Evolutionary conservation across 2,113 vertebrate genomes (phyloP).

Genomic region (Cinclus mexicanus): DNA sequence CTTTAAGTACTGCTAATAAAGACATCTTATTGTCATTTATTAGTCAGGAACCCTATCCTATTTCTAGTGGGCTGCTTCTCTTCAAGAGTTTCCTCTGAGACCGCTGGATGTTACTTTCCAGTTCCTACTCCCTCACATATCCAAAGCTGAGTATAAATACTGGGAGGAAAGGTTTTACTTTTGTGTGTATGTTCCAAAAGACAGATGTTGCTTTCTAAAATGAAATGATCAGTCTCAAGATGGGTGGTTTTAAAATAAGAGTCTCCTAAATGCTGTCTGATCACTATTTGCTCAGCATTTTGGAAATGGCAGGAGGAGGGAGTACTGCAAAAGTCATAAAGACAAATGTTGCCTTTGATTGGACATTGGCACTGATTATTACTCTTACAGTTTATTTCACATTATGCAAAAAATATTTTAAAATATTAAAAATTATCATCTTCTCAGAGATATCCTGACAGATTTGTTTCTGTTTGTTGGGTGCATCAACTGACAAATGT

Average conservation of each 20-base stretch:
- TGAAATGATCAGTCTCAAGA: background rate
- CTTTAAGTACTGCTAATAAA: background rate
- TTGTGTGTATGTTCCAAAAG: background rate
- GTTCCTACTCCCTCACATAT: background rate
- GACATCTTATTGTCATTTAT: background rate
- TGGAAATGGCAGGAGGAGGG: background rate
- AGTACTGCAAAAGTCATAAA: background rate
- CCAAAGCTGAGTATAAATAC: background rate
- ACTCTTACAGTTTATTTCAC: background rate
- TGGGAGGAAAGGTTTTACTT: background rate
- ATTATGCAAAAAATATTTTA: too few relatives aligned
- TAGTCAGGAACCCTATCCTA: background rate
- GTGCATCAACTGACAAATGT: background rate
- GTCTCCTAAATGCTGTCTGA: background rate
- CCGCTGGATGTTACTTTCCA: background rate
- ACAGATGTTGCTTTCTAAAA: background rate
- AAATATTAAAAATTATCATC: too few relatives aligned
- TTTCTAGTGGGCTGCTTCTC: background rate
- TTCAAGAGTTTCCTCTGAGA: background rate
- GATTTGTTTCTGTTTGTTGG: background rate
- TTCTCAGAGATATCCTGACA: background rate
- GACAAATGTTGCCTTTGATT: background rate
- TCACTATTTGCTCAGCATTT: background rate
- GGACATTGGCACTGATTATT: background rate
- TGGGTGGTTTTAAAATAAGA: background rate